Conservation (phyloP, 2,888 invertebrate genomes). For the Trissoscelio sp. region DNA sequence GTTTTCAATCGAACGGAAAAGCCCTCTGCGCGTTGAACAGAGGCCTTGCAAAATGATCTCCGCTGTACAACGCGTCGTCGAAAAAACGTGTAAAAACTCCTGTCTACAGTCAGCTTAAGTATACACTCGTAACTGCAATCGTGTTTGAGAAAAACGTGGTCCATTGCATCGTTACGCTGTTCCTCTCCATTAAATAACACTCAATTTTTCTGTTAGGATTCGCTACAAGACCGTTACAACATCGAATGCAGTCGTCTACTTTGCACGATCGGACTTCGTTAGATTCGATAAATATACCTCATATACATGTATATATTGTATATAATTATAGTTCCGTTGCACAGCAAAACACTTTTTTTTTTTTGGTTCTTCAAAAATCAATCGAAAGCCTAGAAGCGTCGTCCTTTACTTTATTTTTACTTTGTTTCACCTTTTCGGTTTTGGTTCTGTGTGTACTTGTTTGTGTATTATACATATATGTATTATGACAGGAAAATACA, state of each 20-base stretch:
- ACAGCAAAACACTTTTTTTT: slow-evolving; percentile 21
- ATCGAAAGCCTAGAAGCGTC: slow-evolving; percentile 36
- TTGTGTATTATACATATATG: slow-evolving; percentile 9
- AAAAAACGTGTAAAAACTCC: slow-evolving; percentile 52
- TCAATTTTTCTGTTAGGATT: slow-evolving; percentile 44
- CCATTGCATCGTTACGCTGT: slow-evolving; percentile 74
- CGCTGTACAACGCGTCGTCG: slow-evolving; percentile 37
- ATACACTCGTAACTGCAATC: slow-evolving; percentile 46
- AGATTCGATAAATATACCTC: slow-evolving; percentile 36
- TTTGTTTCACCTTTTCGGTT: not conserved
- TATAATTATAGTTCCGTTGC: slow-evolving; percentile 51
- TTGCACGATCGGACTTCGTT: slow-evolving; percentile 66
- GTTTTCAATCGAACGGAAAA: slow-evolving; percentile 7
- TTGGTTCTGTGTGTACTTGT: slow-evolving; percentile 2
- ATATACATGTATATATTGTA: slow-evolving; percentile 42
- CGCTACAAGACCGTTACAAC: slow-evolving; percentile 56
- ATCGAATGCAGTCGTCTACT: slow-evolving; percentile 47
- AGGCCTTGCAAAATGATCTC: slow-evolving; percentile 9
- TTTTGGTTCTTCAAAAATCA: not conserved
- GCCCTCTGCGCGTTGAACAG: too few species aligned
- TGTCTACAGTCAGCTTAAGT: slow-evolving; percentile 49
- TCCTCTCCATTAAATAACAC: slow-evolving; percentile 29
- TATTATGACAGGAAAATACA: slow-evolving; percentile 17
- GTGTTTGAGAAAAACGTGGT: slow-evolving; percentile 81
- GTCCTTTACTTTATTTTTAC: not conserved